Percentiles rank a stretch among this genome's conserved stretches.
Conservation (phyloP, 2,888 invertebrate species). For the Anagyrus pseudococci region DNA sequence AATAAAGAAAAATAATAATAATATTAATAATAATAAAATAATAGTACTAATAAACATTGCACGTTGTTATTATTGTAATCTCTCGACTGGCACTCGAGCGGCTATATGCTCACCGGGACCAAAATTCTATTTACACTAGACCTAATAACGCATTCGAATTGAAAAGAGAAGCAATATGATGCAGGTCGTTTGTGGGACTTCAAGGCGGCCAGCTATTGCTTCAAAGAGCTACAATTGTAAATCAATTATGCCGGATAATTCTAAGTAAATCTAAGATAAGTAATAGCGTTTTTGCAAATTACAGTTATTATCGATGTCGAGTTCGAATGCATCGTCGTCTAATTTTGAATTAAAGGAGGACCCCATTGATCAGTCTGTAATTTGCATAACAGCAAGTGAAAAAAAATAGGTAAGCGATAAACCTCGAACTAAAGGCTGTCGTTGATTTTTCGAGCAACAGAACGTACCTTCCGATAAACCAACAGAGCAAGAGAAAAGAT, state of each 20-base stretch:
- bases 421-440: conserved; percentile 37
- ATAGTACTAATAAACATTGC: conserved; percentile 21
- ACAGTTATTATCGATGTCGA: background rate
- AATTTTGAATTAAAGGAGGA: conserved; percentile 6
- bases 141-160: no score
- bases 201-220: no score
- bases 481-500: conserved; percentile 59
- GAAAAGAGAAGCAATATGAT: no score
- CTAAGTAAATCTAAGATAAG: background rate
- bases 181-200: no score
- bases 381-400: conserved; percentile 12
- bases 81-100: conserved; percentile 6
- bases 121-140: no score
- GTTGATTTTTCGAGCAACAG: conserved; percentile 50
- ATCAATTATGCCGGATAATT: background rate
- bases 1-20: no score
- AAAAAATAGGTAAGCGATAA: conserved; percentile 25
- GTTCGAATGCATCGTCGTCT: background rate
- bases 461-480: conserved; percentile 47
- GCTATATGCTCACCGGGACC: no score
- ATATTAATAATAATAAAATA: no score
- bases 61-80: conserved; percentile 7
- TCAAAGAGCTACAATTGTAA: no score
- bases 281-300: no score
- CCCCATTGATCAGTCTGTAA: conserved; percentile 20